phyloP scores from a whole-genome alignment of 2,797 vertebrate genomes.

The Parauchenoglanis ngamensis region DNA sequence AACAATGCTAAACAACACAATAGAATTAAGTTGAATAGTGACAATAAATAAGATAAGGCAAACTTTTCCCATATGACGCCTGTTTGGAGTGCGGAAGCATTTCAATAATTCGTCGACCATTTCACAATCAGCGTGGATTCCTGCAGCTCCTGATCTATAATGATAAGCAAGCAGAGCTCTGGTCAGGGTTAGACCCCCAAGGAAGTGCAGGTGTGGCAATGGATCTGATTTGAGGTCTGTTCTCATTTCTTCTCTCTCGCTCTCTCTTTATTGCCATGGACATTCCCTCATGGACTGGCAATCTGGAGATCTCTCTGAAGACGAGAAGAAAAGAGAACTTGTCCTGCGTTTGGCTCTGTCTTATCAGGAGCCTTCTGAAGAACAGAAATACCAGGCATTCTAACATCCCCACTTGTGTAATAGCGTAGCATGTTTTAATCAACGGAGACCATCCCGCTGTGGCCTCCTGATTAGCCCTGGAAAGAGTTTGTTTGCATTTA shows the following conservation, averaged over 20 bases:
- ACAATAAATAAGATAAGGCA: neutral
- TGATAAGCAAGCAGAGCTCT: slow-evolving; percentile 74
- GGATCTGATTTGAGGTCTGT: slow-evolving; percentile 72
- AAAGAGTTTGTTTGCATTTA: slow-evolving; percentile 45
- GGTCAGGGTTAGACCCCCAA: slow-evolving; percentile 76
- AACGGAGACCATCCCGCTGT: slow-evolving; percentile 45
- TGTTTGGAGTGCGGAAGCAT: slow-evolving; percentile 66
- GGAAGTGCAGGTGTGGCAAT: slow-evolving; percentile 80
- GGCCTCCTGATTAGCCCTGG: slow-evolving; percentile 49
- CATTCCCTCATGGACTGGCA: slow-evolving; percentile 68
- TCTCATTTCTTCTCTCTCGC: slow-evolving; percentile 13
- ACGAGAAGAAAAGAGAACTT: slow-evolving; percentile 70
- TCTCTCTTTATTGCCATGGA: slow-evolving; percentile 66
- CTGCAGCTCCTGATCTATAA: slow-evolving; percentile 74
- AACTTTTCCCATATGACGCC: slow-evolving; percentile 1
- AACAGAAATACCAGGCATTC: slow-evolving; percentile 66
- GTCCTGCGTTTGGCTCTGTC: slow-evolving; percentile 64
- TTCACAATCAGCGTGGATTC: slow-evolving; percentile 78
- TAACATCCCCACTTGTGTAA: slow-evolving; percentile 56
- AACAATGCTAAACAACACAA: neutral
- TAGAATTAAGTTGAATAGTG: neutral
- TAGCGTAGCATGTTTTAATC: slow-evolving; percentile 53
- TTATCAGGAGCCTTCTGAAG: slow-evolving; percentile 65
- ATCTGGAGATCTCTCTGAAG: slow-evolving; percentile 70
- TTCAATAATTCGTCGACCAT: slow-evolving; percentile 78